Conservation (phyloP, 1,140 invertebrate species). For the Rhagoletis pomonella region DNA sequence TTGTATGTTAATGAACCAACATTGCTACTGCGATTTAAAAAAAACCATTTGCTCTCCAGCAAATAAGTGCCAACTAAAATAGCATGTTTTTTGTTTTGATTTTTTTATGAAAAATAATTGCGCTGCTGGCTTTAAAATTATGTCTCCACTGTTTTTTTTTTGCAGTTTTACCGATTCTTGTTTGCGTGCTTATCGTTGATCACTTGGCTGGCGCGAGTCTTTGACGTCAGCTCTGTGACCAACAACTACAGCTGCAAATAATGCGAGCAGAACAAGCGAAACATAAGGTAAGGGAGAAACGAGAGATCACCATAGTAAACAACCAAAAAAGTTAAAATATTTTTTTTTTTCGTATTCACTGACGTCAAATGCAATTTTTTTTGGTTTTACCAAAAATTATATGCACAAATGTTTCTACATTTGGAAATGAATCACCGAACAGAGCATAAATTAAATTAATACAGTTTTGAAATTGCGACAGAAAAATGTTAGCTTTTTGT, state of each 20-base stretch:
- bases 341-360: neutral
- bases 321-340: neutral
- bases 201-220: neutral
- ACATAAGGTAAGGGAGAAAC: too few species aligned
- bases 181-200: conserved; percentile 30
- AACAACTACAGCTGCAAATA: neutral
- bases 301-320: neutral
- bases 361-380: conserved; percentile 48
- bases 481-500: neutral
- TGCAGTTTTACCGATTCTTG: conserved; percentile 38
- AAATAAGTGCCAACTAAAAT: neutral
- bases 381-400: neutral
- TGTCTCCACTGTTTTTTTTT: neutral
- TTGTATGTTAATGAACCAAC: neutral
- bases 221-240: conserved; percentile 28
- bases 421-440: conserved; percentile 2
- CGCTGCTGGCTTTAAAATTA: neutral
- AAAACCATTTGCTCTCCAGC: neutral
- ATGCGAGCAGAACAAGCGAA: too few species aligned
- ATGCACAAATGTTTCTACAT: neutral
- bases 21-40: neutral
- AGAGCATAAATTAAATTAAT: neutral
- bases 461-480: neutral
- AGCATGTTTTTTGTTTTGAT: too few species aligned
- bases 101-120: too few species aligned